A percentile compares a stretch with the other conserved stretches of the same genome.
phyloP scores from a whole-genome alignment of 2,888 invertebrate genomes.

The Drosophila kuntzei region DNA sequence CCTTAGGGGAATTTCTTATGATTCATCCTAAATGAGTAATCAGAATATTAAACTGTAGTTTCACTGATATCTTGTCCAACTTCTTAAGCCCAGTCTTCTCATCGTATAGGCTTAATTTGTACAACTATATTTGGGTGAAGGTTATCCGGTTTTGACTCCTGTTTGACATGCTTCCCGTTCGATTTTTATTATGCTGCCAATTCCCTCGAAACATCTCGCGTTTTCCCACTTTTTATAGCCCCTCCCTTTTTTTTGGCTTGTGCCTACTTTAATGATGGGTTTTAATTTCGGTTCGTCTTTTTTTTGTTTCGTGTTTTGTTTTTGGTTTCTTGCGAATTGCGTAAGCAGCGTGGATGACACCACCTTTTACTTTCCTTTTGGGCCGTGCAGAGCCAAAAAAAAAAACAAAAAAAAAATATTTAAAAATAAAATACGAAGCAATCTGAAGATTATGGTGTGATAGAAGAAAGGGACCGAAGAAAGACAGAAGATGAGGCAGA shows the following conservation, averaged over 20 bases:
- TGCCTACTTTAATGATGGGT: constrained; percentile 73
- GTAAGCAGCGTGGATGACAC: constrained; percentile 69
- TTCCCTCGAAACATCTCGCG: not conserved
- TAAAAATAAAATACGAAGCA: constrained; percentile 19
- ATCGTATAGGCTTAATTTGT: not conserved
- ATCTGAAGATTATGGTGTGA: constrained; percentile 27
- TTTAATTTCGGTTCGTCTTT: constrained; percentile 55
- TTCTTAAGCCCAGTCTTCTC: not conserved
- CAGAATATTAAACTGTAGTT: constrained; percentile 2
- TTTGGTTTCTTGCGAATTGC: constrained; percentile 50
- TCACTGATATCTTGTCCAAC: not conserved
- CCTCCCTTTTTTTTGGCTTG: constrained; percentile 28
- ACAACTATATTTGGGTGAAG: constrained; percentile 64
- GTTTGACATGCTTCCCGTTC: constrained; percentile 31
- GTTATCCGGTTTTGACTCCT: constrained; percentile 49
- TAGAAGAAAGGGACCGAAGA: constrained; percentile 26
- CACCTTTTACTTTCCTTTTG: constrained; percentile 76
- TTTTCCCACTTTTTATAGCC: constrained; percentile 33
- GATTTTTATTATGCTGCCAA: constrained; percentile 23
- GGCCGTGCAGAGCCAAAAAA: constrained; percentile 39
- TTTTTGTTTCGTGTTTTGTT: not conserved
- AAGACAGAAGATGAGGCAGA: constrained; percentile 2
- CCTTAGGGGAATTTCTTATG: constrained; percentile 4
- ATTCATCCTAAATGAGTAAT: constrained; percentile 29
- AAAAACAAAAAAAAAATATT: constrained; percentile 34